Evolutionary conservation across 2,113 vertebrate genomes (phyloP), one percentile per base, ranked within the genome.

Genomic region (Cryptotis parvus): DNA sequence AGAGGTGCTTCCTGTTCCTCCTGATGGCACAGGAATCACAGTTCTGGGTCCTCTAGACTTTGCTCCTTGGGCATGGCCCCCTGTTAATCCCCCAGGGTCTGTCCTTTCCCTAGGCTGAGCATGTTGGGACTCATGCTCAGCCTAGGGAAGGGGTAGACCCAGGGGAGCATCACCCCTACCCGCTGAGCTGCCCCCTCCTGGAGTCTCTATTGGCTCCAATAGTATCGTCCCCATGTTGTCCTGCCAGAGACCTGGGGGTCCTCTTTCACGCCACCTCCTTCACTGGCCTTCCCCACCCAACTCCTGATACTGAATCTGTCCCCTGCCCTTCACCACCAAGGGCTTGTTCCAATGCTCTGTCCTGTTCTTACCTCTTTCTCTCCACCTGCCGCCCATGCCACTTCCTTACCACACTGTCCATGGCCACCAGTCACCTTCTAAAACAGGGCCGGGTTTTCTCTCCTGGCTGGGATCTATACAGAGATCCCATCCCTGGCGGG

Each of bases 41-140:
- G 7, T 31, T 66, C 69, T 9, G 10, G 63, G 33, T 6, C 35
- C 65, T 91, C 73, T 45, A 18, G 35, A 78, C 0, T 10, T 39
- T 22, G 49, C 24, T 9, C 10, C 66, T 0, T 0, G 1, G 26
- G 24, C 11, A 1, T n/a, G 1, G 0, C 15, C 3, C 0, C 52
- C 18, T 22, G 4, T 31, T 26, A 20, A 0, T 9, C 65, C 24
- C 61, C 45, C 49, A 29, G 49, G n/a, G n/a, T n/a, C n/a, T n/a
- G n/a, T n/a, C n/a, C n/a, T n/a, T n/a, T n/a, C n/a, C n/a, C n/a
- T n/a, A n/a, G n/a, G n/a, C n/a, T n/a, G n/a, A n/a, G n/a, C n/a
- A n/a, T n/a, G n/a, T n/a, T n/a, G n/a, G n/a, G 58, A 24, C 0
- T 37, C 78, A 58, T 58, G 33, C 15, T 33, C 26, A 9, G 29